phyloP scores from a whole-genome alignment of 2,113 vertebrate genomes.

The Silurus asotus region DNA sequence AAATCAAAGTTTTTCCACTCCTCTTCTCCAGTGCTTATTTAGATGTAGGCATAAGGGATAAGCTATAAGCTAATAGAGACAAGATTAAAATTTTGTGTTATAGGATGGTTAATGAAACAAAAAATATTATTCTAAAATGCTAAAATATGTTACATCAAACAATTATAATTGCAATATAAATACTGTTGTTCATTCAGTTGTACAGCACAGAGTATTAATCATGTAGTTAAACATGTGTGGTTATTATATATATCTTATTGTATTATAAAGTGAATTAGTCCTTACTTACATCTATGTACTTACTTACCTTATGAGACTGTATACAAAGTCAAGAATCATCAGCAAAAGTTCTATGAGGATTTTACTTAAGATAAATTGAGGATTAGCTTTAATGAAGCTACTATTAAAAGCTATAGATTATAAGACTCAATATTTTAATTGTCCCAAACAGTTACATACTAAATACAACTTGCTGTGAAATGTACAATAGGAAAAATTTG shows the following conservation, averaged over 20 bases:
- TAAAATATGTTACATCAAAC: not conserved
- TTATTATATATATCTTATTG: too few species aligned
- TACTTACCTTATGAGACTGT: too few species aligned
- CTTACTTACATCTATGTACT: too few species aligned
- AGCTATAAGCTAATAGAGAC: not conserved
- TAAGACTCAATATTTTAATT: too few species aligned
- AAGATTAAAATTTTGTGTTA: not conserved
- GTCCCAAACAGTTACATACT: too few species aligned
- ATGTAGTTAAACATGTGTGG: too few species aligned
- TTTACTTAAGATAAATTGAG: not conserved
- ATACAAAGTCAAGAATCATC: not conserved
- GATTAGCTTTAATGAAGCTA: not conserved
- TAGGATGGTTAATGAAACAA: not conserved
- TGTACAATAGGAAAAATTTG: too few species aligned
- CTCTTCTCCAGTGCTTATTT: conserved; percentile 31
- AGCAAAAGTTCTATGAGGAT: not conserved
- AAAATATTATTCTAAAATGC: not conserved
- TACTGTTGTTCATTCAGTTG: not conserved
- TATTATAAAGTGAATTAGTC: too few species aligned
- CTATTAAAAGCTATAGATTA: not conserved
- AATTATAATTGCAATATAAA: not conserved
- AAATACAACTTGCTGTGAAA: too few species aligned
- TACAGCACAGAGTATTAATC: too few species aligned
- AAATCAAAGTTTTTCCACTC: not conserved
- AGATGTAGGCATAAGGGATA: conserved; percentile 29